These are phyloP conservation scores for Numida meleagris DNA, from an alignment of 2,113 vertebrate species.

Conservation along the genomic window DNA sequence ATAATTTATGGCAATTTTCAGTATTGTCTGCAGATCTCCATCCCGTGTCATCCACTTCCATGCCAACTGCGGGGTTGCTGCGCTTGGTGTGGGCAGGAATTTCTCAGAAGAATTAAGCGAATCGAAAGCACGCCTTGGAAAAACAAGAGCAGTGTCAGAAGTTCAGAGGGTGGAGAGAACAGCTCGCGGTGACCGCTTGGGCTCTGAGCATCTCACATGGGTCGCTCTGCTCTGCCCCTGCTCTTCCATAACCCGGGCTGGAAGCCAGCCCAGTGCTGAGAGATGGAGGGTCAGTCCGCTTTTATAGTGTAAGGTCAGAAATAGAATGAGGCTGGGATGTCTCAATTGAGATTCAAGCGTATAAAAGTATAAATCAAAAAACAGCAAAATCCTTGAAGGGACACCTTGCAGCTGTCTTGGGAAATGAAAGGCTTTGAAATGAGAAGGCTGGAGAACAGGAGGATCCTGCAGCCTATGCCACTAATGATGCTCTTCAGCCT, in stretches of 20 bases:
- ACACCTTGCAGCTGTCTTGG: conserved; percentile 70
- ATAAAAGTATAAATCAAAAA: conserved; percentile 82
- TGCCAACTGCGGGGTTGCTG: conserved; percentile 41
- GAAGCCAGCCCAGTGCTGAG: conserved; percentile 74
- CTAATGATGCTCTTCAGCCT: conserved; percentile 23
- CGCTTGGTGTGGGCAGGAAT: conserved; percentile 54
- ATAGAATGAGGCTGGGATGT: conserved; percentile 75
- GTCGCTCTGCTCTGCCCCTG: conserved; percentile 71
- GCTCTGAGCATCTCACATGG: conserved; percentile 72
- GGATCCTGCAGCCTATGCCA: background rate
- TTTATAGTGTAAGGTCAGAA: conserved; percentile 77
- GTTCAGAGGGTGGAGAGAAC: conserved; percentile 70
- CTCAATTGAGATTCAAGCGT: conserved; percentile 70
- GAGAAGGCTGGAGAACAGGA: conserved; percentile 37
- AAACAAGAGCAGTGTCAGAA: conserved; percentile 65
- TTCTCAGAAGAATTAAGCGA: conserved; percentile 33
- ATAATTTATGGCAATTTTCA: background rate
- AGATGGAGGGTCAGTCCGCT: conserved; percentile 71
- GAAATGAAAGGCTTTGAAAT: conserved; percentile 79
- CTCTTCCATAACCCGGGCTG: conserved; percentile 70
- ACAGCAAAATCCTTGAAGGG: conserved; percentile 79
- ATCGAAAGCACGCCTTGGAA: background rate
- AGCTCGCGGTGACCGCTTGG: conserved; percentile 12
- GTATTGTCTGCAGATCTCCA: conserved; percentile 29
- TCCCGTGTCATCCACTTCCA: conserved; percentile 57